A percentile compares a stretch with the other conserved stretches of the same genome.
Conservation (phyloP, 2,888 invertebrate genomes). For the Bellardia pandia region DNA sequence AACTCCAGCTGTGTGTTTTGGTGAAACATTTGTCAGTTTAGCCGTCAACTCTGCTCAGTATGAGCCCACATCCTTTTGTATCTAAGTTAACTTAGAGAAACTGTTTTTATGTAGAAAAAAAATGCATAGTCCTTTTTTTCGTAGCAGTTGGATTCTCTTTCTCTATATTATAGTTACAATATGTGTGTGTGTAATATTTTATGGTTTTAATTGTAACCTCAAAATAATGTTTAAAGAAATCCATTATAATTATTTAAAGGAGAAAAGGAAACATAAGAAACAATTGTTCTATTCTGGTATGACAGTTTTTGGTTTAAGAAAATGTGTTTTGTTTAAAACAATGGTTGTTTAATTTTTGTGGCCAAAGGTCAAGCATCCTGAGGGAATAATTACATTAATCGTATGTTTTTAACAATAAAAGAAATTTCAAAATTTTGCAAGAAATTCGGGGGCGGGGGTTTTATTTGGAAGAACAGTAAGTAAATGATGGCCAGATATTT, state of each 20-base stretch:
- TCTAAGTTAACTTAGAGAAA: background rate
- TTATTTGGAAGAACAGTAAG: background rate
- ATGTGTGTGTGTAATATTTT: background rate
- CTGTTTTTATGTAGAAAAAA: background rate
- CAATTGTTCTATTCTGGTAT: constrained; percentile 44
- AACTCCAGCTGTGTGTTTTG: constrained; percentile 75
- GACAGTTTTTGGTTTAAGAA: constrained; percentile 51
- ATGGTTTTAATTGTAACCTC: constrained; percentile 47
- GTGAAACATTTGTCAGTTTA: constrained; percentile 72
- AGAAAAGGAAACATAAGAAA: constrained; percentile 7
- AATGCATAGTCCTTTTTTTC: constrained; percentile 35
- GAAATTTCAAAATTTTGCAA: constrained; percentile 28
- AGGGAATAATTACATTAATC: constrained; percentile 45
- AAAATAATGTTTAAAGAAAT: constrained; percentile 28
- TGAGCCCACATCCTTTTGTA: constrained; percentile 73
- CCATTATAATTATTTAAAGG: background rate
- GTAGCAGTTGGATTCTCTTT: background rate
- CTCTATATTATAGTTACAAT: background rate
- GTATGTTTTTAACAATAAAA: background rate
- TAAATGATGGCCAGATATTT: constrained; percentile 46
- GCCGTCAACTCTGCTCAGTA: constrained; percentile 68
- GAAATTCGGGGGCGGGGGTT: background rate
- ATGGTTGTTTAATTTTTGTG: constrained; percentile 52
- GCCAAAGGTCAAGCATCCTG: constrained; percentile 52
- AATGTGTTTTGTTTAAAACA: constrained; percentile 23